Conservation (phyloP, 2,888 invertebrate species). For the Diplazon laetatorius region DNA sequence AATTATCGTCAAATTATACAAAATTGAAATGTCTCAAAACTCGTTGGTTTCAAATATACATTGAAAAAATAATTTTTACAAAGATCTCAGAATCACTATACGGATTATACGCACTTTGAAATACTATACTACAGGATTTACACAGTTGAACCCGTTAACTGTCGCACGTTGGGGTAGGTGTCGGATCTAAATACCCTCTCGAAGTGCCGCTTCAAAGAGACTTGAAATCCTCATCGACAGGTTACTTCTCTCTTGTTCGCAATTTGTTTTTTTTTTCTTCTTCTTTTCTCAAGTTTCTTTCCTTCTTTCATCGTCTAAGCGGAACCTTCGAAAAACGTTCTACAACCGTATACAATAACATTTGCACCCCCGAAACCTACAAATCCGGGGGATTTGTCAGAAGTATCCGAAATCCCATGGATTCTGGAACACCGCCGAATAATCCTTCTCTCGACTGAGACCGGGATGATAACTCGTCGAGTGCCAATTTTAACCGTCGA, state of each 20-base stretch:
- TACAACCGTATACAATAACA: slow-evolving; percentile 35
- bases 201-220: slow-evolving; percentile 39
- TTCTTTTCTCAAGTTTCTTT: too few species aligned
- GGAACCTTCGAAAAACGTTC: slow-evolving; percentile 32
- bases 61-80: background rate
- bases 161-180: slow-evolving; percentile 42
- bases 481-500: slow-evolving; percentile 47
- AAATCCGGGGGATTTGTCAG: slow-evolving; percentile 53
- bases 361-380: slow-evolving; percentile 21
- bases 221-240: slow-evolving; percentile 33
- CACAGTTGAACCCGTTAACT: slow-evolving; percentile 28
- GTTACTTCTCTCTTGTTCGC: slow-evolving; percentile 22
- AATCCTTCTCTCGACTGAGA: slow-evolving; percentile 31
- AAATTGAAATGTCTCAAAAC: background rate
- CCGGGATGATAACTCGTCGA: slow-evolving; percentile 30
- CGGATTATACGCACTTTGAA: background rate
- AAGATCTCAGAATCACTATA: background rate
- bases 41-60: background rate
- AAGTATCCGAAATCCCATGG: slow-evolving; percentile 41
- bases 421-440: slow-evolving; percentile 18
- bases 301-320: slow-evolving; percentile 12
- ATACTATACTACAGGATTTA: slow-evolving; percentile 1
- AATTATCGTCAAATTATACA: slow-evolving; percentile 3
- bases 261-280: background rate
- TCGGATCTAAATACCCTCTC: slow-evolving; percentile 19